Conservation (phyloP, 2,797 vertebrate genomes). For the Coendou prehensilis region DNA sequence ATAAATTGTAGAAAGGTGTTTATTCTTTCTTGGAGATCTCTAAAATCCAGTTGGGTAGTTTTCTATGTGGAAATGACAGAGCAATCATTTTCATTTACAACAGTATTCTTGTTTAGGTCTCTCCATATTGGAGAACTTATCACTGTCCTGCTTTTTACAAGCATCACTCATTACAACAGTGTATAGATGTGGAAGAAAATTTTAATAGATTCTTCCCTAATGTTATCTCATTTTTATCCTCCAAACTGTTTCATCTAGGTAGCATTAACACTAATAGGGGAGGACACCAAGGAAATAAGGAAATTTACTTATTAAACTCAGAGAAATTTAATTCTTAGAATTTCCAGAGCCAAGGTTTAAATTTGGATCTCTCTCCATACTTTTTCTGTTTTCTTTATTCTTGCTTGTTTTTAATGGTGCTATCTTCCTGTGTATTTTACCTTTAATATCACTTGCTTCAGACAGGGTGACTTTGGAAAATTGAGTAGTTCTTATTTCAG, state of each 20-base stretch:
- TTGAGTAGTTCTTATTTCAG: conserved; percentile 42
- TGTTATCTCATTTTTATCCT: conserved; percentile 10
- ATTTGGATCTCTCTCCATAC: neutral
- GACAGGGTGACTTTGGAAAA: conserved; percentile 30
- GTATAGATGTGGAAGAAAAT: conserved; percentile 1
- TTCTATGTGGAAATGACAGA: conserved; percentile 16
- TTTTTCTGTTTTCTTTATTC: neutral
- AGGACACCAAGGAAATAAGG: neutral
- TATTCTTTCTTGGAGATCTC: conserved; percentile 42
- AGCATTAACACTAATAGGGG: neutral
- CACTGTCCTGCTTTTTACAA: neutral
- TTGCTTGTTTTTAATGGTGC: neutral
- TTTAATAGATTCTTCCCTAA: conserved; percentile 38
- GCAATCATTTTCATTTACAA: conserved; percentile 13
- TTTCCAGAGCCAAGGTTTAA: neutral
- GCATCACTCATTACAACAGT: conserved; percentile 15
- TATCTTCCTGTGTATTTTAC: conserved; percentile 3
- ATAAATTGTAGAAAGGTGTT: neutral
- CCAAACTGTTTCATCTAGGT: conserved; percentile 18
- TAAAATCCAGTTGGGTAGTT: conserved; percentile 41
- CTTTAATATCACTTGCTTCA: conserved; percentile 43
- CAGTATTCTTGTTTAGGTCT: conserved; percentile 22
- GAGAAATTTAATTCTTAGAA: neutral
- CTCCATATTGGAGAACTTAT: conserved; percentile 5
- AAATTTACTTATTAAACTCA: neutral